These are phyloP conservation scores for Polydrusus cervinus DNA, from an alignment of 2,888 invertebrate genomes.

Conservation along the genomic window DNA sequence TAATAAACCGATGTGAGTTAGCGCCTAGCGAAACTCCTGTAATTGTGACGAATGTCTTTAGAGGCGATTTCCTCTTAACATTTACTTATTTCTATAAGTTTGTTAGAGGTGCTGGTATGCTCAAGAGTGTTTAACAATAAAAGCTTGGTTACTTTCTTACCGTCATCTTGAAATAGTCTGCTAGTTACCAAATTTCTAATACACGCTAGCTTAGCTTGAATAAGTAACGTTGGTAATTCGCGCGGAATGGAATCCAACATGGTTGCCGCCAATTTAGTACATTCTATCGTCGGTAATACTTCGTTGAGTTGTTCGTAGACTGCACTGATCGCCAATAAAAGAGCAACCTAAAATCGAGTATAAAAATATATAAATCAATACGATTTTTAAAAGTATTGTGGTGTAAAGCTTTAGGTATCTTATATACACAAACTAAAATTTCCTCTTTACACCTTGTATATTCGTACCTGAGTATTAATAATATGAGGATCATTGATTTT, in stretches of 20 bases:
- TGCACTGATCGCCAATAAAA: slow-evolving; percentile 87
- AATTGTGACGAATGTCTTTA: no score
- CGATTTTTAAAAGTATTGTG: no score
- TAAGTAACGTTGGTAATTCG: slow-evolving; percentile 79
- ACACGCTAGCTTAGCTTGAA: slow-evolving; percentile 87
- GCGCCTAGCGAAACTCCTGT: no score
- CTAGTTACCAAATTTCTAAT: slow-evolving; percentile 87
- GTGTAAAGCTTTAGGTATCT: no score
- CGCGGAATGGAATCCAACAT: slow-evolving; percentile 85
- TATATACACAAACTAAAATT: no score
- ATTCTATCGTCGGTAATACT: slow-evolving; percentile 83
- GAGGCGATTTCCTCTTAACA: no score
- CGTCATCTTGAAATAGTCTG: slow-evolving; percentile 82
- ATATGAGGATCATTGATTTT: slow-evolving; percentile 82
- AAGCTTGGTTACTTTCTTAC: slow-evolving; percentile 66
- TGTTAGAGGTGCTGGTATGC: no score
- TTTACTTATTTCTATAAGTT: no score
- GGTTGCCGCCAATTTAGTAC: slow-evolving; percentile 85
- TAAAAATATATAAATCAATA: no score
- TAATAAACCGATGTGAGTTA: no score
- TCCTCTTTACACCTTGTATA: not conserved
- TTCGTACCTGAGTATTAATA: slow-evolving; percentile 81
- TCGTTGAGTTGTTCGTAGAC: slow-evolving; percentile 87
- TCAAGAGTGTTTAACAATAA: no score
- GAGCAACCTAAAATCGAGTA: slow-evolving; percentile 77